A percentile compares a stretch with the other conserved stretches of the same genome.
These are phyloP conservation scores for Megalopta genalis DNA, from an alignment of 1,140 invertebrate species.

Conservation along the genomic window DNA sequence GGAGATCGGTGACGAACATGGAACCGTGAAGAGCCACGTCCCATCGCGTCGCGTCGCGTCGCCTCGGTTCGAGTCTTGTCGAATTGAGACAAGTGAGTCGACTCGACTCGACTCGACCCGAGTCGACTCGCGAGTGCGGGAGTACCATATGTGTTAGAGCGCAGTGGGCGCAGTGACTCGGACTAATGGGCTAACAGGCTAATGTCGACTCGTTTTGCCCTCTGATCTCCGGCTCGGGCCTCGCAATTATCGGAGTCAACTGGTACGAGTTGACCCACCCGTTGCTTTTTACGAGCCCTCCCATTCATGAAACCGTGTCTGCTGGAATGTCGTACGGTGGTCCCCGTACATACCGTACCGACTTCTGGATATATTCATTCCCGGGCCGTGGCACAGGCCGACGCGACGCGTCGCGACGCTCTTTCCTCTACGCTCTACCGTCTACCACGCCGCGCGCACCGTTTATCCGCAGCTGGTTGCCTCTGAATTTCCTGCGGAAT, in stretches of 20 bases:
- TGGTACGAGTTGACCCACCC: constrained; percentile 72
- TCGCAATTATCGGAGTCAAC: constrained; percentile 76
- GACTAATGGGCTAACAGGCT: constrained; percentile 75
- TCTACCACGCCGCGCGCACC: neutral
- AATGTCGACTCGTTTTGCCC: constrained; percentile 74
- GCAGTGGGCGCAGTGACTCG: constrained; percentile 68
- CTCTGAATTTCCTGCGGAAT: constrained; percentile 6
- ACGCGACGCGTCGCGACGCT: neutral
- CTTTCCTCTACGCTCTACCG: too few relatives aligned
- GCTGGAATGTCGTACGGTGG: constrained; percentile 45
- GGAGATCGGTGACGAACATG: neutral
- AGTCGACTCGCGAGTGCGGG: constrained; percentile 21
- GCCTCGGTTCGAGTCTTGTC: neutral
- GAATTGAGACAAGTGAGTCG: constrained; percentile 8
- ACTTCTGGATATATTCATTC: constrained; percentile 16
- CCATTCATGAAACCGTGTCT: constrained; percentile 66
- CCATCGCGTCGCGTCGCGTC: too few relatives aligned
- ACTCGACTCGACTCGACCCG: constrained; percentile 20
- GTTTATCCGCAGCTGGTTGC: neutral
- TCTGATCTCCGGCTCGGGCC: constrained; percentile 66
- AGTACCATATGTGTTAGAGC: constrained; percentile 40
- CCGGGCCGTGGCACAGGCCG: neutral
- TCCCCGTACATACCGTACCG: constrained; percentile 23
- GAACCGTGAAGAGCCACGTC: neutral
- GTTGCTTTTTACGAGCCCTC: constrained; percentile 56